Percentiles rank a stretch among this genome's conserved stretches.
Conservation (phyloP, 2,797 vertebrate species). For the Pseudotriccus pelzelni region DNA sequence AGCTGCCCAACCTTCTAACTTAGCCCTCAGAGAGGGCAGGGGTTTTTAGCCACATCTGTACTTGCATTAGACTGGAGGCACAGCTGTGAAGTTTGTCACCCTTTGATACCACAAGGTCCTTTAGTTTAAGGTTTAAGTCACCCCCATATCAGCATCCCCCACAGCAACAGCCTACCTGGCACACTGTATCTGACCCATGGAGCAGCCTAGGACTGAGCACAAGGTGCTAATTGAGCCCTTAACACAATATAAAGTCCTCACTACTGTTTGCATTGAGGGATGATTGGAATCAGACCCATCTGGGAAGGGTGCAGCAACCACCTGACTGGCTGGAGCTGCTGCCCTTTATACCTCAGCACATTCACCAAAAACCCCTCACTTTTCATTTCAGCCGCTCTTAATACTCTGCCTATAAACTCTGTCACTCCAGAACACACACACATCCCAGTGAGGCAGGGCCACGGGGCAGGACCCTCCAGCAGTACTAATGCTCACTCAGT, state of each 20-base stretch:
- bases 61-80: background rate
- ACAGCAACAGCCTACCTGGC: background rate
- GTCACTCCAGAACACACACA: background rate
- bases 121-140: background rate
- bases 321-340: background rate
- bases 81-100: accelerated
- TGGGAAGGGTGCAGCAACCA: background rate
- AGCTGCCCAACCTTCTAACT: background rate
- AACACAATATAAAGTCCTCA: background rate
- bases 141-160: accelerated
- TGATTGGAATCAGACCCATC: background rate
- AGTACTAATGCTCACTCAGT: background rate
- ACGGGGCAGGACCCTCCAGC: background rate
- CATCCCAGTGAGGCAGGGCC: accelerated
- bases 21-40: background rate
- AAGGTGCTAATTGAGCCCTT: background rate
- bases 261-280: background rate
- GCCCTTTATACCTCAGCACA: background rate
- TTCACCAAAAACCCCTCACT: background rate
- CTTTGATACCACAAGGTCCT: background rate
- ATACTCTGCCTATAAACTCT: accelerated
- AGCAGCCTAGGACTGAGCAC: background rate
- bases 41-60: background rate
- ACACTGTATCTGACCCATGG: accelerated
- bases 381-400: background rate